Base-by-base conservation (phyloP, 2,797 vertebrate species). In the Danionella dracula region DNA sequence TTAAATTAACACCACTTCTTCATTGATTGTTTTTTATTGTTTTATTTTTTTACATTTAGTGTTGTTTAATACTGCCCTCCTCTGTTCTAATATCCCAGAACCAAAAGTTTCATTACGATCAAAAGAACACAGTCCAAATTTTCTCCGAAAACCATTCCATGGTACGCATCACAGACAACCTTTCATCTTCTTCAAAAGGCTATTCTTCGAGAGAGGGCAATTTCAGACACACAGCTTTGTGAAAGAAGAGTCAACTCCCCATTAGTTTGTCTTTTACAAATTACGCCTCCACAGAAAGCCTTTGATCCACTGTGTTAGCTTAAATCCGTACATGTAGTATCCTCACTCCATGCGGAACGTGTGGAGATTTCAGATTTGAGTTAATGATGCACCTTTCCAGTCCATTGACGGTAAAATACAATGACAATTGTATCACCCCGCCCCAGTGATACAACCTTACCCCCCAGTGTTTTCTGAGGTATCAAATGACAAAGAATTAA, bases 131-230 rank as follows among this genome's bases (percentile, higher is more conserved):
- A n/a, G 50, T 34, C 35, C 35, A 62, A 62, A 62, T 50, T 62
- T 62, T 27, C 37, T 29, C 61, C 64, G 41, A 42, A 63, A 64
- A 44, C 55, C 45, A 51, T 70, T 57, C 53, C 37, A 35, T 38
- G 45, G 62, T 67, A 42, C 32, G 23, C 6, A 35, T 9, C 8
- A 15, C 21, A 54, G 31, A 5, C 56, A 67, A 72, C 63, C 70
- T 72, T 72, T 72, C 57, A 72, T 72, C 64, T 67, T 67, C 70
- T 62, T 67, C 58, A 61, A 67, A 72, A 72, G 49, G 38, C 57
- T 38, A 46, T 55, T 67, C 44, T 72, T 60, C 27, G 16, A 32
- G 41, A 46, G 38, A 65, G 63, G 42, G 54, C 49, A 35, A 67
- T 37, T 41, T 41, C 35, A 40, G 66, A 37, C 32, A 41, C 29